Base-by-base conservation (phyloP, 2,888 invertebrate genomes). In the Andrena fulva region DNA sequence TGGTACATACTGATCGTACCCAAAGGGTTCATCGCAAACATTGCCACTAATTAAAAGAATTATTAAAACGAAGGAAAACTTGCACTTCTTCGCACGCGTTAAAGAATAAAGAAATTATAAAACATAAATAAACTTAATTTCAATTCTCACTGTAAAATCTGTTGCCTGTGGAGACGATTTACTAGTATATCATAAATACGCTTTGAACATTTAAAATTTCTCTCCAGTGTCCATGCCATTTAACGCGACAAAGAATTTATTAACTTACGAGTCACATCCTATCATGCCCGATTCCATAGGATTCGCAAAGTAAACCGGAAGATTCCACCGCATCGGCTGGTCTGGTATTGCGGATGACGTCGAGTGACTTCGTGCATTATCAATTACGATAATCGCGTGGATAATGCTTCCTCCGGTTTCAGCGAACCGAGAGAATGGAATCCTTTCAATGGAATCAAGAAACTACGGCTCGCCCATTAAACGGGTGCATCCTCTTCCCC, bases 361-460 rank as follows among this genome's bases (percentile, higher is more conserved):
- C 20, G 10, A 4, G 52, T 20, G 20, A 52, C 20, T 20, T 8
- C 54, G 8, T 24, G 54, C 8, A 56, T 59, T 54, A 24, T 29
- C n/a, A 7, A 10, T 71, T 31, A 59, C n/a, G 3, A 16, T 16
- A 68, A 52, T 69, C 33, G 10, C n/a, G 27, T 33, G 33, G 27
- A 31, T 50, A 33, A 52, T 35, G 50, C 12, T 35, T 67, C 50
- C 12, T 42, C 42, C 4, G 8, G 20, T 2, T 27, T 20, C 29
- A 7, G n/a, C 12, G 0, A 5, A 56, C 24, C 20, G 20, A 27
- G 67, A 69, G 56, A 68, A 35, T 33, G 10, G 16, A 2, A 10
- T 56, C 8, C 24, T 73, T 42, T 69, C 60, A 76, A 84, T 79
- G 82, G 80, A 84, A 80, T 79, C 71, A 75, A 84, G 80, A 77